phyloP scores from a whole-genome alignment of 1,140 invertebrate species.

The Papilio polytes region DNA sequence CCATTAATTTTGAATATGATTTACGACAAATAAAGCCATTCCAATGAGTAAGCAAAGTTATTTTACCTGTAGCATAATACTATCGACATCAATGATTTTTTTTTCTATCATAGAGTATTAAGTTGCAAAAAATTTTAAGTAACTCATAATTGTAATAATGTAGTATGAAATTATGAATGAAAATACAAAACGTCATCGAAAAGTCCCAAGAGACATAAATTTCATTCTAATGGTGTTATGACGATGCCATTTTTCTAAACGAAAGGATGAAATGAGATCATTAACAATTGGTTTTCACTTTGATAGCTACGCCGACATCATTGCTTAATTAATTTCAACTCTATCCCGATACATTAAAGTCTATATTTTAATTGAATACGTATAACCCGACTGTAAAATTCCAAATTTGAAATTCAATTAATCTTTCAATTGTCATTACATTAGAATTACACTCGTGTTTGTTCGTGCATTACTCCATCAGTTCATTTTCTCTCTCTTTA shows the following conservation, averaged over 20 bases:
- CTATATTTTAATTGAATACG: constrained; percentile 4
- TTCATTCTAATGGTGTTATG: constrained; percentile 47
- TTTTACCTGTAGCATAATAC: too few species aligned
- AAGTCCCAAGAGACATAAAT: too few species aligned
- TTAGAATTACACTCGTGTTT: constrained; percentile 67
- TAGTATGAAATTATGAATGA: too few species aligned
- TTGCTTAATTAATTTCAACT: constrained; percentile 39
- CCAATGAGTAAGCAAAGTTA: too few species aligned
- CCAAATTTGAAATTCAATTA: constrained; percentile 70
- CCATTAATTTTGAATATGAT: too few species aligned
- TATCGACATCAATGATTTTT: too few species aligned
- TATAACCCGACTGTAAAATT: constrained; percentile 65
- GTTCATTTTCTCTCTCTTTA: constrained; percentile 82
- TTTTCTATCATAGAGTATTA: too few species aligned
- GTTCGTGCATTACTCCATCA: constrained; percentile 71
- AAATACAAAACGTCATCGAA: too few species aligned
- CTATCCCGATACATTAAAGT: constrained; percentile 7
- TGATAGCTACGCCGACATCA: constrained; percentile 20
- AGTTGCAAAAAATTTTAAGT: too few species aligned
- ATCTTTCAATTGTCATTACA: constrained; percentile 81
- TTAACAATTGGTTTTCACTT: constrained; percentile 36
- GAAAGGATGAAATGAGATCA: constrained; percentile 42
- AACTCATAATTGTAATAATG: too few species aligned
- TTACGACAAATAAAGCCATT: too few species aligned
- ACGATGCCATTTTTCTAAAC: constrained; percentile 58